These are phyloP conservation scores for Hormaphis cornu DNA, from an alignment of 1,140 invertebrate species.

Conservation along the genomic window DNA sequence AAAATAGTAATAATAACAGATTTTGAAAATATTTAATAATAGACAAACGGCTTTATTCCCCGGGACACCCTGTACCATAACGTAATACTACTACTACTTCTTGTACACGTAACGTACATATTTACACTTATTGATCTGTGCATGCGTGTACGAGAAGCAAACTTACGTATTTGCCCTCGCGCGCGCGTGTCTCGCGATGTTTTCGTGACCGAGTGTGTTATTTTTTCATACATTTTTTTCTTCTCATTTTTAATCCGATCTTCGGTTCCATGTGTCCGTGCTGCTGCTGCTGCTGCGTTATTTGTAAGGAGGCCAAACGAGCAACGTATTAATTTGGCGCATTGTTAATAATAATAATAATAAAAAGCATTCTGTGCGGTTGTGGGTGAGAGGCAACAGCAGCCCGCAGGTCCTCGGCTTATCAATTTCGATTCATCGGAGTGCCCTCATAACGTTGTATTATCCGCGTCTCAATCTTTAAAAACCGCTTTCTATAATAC, in stretches of 20 bases:
- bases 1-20: too few species aligned
- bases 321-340: constrained; percentile 29
- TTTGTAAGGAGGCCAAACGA: constrained; percentile 27
- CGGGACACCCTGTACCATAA: too few species aligned
- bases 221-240: background rate
- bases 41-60: too few species aligned
- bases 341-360: constrained; percentile 28
- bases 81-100: too few species aligned
- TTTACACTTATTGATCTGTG: too few species aligned
- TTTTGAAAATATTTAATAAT: too few species aligned
- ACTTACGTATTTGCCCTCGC: too few species aligned
- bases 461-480: constrained; percentile 29
- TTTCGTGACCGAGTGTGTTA: constrained; percentile 20
- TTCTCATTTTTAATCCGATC: constrained; percentile 10
- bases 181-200: background rate
- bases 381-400: constrained; percentile 15
- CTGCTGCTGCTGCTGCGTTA: background rate
- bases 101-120: too few species aligned
- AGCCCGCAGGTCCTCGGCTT: constrained; percentile 23
- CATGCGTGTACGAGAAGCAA: too few species aligned
- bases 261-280: too few species aligned
- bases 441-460: constrained; percentile 26
- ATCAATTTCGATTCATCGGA: constrained; percentile 31
- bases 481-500: constrained; percentile 22
- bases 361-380: background rate